Conservation (phyloP, 2,797 vertebrate species). For the Notolepis coatsorum region DNA sequence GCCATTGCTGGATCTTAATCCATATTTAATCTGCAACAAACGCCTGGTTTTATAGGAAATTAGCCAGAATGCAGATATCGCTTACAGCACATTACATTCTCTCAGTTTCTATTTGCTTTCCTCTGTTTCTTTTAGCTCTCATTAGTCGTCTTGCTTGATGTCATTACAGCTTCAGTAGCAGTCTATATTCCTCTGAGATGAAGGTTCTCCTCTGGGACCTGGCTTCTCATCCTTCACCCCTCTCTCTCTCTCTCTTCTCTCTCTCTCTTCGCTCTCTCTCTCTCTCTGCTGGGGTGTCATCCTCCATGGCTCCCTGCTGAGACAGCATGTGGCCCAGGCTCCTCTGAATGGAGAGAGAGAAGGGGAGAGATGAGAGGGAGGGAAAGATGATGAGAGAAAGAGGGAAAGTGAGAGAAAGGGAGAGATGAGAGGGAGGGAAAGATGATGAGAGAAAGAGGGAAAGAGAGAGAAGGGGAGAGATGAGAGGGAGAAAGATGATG, state of each 20-base stretch:
- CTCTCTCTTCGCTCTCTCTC: not conserved
- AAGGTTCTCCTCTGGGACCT: slow-evolving; percentile 34
- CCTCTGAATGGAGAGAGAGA: not conserved
- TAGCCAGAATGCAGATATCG: too few species aligned
- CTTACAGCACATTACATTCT: too few species aligned
- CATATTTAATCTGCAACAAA: too few species aligned
- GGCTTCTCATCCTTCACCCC: slow-evolving; percentile 23
- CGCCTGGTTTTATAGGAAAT: too few species aligned
- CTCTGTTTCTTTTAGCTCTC: not conserved
- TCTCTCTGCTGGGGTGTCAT: slow-evolving; percentile 23
- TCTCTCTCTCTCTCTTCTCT: slow-evolving; percentile 19
- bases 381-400: not conserved
- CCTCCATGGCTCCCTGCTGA: slow-evolving; percentile 26
- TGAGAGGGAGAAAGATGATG: too few species aligned
- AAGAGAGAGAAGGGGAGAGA: too few species aligned
- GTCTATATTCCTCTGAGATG: slow-evolving; percentile 11
- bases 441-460: not conserved
- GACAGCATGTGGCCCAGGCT: not conserved
- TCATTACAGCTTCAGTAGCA: slow-evolving; percentile 24
- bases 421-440: not conserved
- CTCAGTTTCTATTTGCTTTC: too few species aligned
- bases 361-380: too few species aligned
- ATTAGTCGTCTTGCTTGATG: slow-evolving; percentile 18
- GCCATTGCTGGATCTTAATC: too few species aligned
- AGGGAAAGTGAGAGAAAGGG: too few species aligned